Percentiles rank a stretch among this genome's conserved stretches.
Conservation (phyloP, 2,797 vertebrate genomes). For the Microctenopoma steveboyesi region DNA sequence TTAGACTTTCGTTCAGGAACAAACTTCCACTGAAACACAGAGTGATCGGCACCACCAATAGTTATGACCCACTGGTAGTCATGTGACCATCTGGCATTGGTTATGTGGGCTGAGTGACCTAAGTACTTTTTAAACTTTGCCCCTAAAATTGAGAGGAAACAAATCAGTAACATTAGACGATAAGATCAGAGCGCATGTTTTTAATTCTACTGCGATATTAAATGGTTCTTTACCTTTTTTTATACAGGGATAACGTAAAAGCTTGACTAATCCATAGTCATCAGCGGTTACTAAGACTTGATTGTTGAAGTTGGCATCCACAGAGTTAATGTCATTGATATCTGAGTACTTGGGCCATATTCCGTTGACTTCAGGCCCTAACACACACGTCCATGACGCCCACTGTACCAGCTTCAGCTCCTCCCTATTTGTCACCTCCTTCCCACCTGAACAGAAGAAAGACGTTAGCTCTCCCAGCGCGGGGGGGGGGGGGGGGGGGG, state of each 20-base stretch:
- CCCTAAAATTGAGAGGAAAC: conserved; percentile 81
- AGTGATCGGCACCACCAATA: conserved; percentile 97
- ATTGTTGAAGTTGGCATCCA: conserved; percentile 95
- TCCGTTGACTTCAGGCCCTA: conserved; percentile 95
- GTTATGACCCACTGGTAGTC: conserved; percentile 99
- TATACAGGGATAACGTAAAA: conserved; percentile 95
- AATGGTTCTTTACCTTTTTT: conserved; percentile 88
- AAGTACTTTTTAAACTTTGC: conserved; percentile 98
- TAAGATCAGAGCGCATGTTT: background rate
- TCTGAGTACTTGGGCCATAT: conserved; percentile 99
- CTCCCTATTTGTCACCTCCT: conserved; percentile 94
- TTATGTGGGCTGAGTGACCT: conserved; percentile 97
- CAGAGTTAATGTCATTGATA: conserved; percentile 96
- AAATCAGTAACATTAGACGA: conserved; percentile 1
- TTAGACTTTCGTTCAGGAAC: conserved; percentile 95
- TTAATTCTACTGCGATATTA: background rate
- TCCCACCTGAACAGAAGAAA: conserved; percentile 88
- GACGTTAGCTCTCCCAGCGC: no score
- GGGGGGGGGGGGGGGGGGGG: no score
- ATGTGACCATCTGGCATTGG: conserved; percentile 96
- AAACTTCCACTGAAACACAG: conserved; percentile 99
- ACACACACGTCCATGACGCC: conserved; percentile 96
- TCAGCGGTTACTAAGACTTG: conserved; percentile 98
- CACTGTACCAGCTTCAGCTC: conserved; percentile 95
- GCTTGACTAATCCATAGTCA: conserved; percentile 96